Conservation (phyloP, 92 coral and sea anemone species). For the Bergia puertoricense region DNA sequence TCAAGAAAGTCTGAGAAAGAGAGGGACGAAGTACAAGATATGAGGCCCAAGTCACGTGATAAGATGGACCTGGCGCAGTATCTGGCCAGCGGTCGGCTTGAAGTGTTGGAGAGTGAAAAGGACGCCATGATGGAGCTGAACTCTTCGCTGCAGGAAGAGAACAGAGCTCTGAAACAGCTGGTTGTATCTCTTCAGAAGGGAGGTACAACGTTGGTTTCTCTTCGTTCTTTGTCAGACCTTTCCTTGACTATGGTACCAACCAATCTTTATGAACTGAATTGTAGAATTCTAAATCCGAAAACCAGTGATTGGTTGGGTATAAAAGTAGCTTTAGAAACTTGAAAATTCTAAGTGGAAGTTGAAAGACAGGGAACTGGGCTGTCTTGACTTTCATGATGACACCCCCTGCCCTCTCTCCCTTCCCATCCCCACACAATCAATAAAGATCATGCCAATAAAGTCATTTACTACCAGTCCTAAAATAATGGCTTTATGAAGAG, state of each 20-base stretch:
- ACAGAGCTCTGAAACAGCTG: constrained; percentile 84
- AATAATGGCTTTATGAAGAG: background rate
- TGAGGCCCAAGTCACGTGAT: constrained; percentile 49
- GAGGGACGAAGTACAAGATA: constrained; percentile 9
- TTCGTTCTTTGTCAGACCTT: background rate
- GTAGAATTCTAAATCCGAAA: background rate
- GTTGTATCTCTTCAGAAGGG: constrained; percentile 80
- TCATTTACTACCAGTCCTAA: too few species aligned
- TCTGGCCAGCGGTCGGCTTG: constrained; percentile 55
- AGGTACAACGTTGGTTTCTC: constrained; percentile 46
- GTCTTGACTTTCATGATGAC: background rate
- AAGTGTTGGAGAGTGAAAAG: constrained; percentile 79
- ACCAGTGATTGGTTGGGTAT: background rate
- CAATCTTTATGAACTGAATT: background rate
- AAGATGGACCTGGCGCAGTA: constrained; percentile 52
- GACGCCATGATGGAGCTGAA: constrained; percentile 79
- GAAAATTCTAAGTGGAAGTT: too few species aligned
- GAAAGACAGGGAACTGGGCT: background rate
- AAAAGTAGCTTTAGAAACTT: background rate
- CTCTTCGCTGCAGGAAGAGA: constrained; percentile 82
- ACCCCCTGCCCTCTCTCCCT: background rate
- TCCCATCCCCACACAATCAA: too few species aligned
- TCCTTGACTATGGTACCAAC: background rate
- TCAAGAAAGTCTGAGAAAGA: constrained; percentile 1
- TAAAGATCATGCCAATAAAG: too few species aligned